Evolutionary conservation across 2,797 vertebrate species (phyloP), one percentile per base, ranked within the genome.

Genomic region (Galagoides demidoff): DNA sequence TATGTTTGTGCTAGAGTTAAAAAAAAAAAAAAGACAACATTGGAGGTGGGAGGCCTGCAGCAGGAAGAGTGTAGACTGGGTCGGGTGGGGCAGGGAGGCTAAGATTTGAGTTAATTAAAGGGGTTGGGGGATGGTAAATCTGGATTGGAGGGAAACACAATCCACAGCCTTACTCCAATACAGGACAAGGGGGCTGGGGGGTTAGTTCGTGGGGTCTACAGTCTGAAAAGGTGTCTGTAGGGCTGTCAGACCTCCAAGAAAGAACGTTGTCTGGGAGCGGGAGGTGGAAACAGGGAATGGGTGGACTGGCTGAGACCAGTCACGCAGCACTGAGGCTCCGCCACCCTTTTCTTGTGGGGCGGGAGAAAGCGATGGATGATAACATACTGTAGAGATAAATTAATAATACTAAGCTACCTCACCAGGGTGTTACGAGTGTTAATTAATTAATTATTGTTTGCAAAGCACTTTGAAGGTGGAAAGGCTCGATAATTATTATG

Each of bases 361-460:
- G 64, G 84, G 74, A 89, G 91, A 90, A 73, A 55, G 89, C 0
- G 6, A 71, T 20, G 31, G 96, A 52, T 97, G 95, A 97, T 98
- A 94, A 97, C 92, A 97, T 34, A 93, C 88, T 93, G 61, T 89
- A 95, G 96, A 95, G 96, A 97, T 95, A 97, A 96, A 97, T 98
- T 96, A 97, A 96, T 98, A 97, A 96, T 95, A 92, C 96, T 77
- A 94, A 93, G 96, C 94, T 97, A 97, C 97, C 96, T 97, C 90
- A 79, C 95, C 76, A 49, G 96, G 97, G 96, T 97, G 97, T 96
- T 96, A 96, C 39, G 82, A 84, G 94, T 97, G 97, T 98, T 98
- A 98, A 98, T 98, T 98, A 97, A 98, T 98, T 98, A 98, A 98
- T 97, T 97, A 97, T 97, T 98, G 97, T 98, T 98, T 98, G 96